Evolutionary conservation across 2,888 invertebrate genomes (phyloP), one percentile per base, ranked within the genome.

Genomic region (Branchipolynoe longqiensis): DNA sequence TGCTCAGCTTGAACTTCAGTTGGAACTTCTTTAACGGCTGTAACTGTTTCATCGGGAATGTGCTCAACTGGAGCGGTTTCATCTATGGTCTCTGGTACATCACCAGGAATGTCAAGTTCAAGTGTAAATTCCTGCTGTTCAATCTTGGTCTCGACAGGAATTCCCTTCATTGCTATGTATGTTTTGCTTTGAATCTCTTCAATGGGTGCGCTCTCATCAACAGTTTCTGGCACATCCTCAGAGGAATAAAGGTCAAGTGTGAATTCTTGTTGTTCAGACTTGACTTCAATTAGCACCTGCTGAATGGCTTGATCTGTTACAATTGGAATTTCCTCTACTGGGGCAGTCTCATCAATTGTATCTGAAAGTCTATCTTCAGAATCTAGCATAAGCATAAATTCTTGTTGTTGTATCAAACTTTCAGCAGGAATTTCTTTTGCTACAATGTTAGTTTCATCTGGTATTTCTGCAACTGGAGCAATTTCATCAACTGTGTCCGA

Each of bases 211-310:
- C 12, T 31, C 18, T 38, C 38, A 36, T 82, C 58, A 31, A 28
- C 58, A 58, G 58, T 82, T 8, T 59, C 82, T 8, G 82, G 58
- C 33, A 59, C 38, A 82, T 8, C 0, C 1, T 3, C 58, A 14
- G 36, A 12, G 1, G 28, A 18, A 82, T 56, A 36, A 22, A 82
- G 36, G 31, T 31, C 36, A 12, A 82, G 25, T n/a, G 58, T 82
- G 36, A 82, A 56, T 28, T 58, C 82, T n/a, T 82, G 58, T 59
- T 82, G 82, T n/a, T 56, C 58, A 22, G 38, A 38, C 31, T 58
- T 56, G 33, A 2, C 36, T 18, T 58, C 84, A 28, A 59, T 84
- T 84, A 54, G 56, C 31, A 86, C 48, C 8, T 73, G 54, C n/a
- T 58, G 82, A 38, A 54, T 58, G 41, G 69, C 25, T 56, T 69